phyloP scores from a whole-genome alignment of 2,797 vertebrate species.

The Notoglanidium macrostoma region DNA sequence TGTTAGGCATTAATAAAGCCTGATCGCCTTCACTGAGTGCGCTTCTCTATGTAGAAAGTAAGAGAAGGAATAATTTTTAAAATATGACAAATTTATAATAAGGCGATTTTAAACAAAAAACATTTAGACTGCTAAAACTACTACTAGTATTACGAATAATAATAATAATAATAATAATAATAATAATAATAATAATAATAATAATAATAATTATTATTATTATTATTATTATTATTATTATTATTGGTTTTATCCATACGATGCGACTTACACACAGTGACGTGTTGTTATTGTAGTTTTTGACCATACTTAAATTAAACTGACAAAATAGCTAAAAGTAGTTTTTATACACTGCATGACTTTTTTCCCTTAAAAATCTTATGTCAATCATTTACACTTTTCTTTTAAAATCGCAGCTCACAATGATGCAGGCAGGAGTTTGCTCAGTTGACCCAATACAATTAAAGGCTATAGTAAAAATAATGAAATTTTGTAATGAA shows the following conservation, averaged over 20 bases:
- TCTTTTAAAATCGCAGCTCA: neutral
- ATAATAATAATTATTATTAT: neutral
- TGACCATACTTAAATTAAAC: neutral
- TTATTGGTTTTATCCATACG: neutral
- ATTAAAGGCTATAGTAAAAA: neutral
- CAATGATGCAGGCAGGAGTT: neutral
- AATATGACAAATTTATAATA: neutral
- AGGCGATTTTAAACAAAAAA: neutral
- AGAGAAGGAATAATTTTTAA: slow-evolving; percentile 13
- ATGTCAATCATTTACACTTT: neutral
- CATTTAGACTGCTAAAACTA: neutral
- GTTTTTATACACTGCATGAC: neutral
- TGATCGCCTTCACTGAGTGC: slow-evolving; percentile 60
- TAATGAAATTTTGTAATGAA: neutral
- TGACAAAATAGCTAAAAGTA: neutral
- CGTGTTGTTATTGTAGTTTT: neutral
- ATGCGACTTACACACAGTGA: neutral
- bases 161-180: neutral
- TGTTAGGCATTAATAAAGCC: slow-evolving; percentile 78
- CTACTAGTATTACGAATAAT: neutral
- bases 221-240: neutral
- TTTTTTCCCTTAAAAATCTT: no score
- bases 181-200: neutral
- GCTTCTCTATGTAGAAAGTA: neutral
- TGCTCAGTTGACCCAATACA: neutral